These are phyloP conservation scores for Ylistrum balloti DNA, from an alignment of 1,140 invertebrate species.

Conservation along the genomic window DNA sequence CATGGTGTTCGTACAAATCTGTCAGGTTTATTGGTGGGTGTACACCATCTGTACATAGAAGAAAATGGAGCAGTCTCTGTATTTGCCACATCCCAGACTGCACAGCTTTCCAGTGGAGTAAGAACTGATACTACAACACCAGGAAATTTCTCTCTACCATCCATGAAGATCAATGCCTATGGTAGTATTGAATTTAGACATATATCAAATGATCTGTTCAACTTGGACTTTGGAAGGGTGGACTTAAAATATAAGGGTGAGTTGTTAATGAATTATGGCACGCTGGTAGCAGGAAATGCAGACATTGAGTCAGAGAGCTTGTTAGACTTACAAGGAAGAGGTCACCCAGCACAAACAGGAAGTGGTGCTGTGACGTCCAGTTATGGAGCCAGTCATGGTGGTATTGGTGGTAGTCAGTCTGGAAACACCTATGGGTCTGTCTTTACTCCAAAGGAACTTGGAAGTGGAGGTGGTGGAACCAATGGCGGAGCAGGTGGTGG, in stretches of 20 bases:
- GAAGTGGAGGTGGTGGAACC: conserved; percentile 72
- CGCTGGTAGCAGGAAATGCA: conserved; percentile 70
- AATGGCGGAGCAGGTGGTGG: conserved; percentile 72
- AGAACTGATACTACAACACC: conserved; percentile 64
- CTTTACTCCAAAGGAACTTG: conserved; percentile 70
- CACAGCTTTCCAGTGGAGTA: conserved; percentile 71
- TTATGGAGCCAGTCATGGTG: conserved; percentile 73
- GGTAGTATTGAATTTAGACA: conserved; percentile 68
- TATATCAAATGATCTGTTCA: conserved; percentile 65
- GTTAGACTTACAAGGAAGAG: conserved; percentile 69
- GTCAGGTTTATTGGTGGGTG: conserved; percentile 70
- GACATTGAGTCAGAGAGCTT: conserved; percentile 71
- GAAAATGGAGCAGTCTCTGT: conserved; percentile 65
- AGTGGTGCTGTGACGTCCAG: conserved; percentile 61
- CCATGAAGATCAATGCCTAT: conserved; percentile 69
- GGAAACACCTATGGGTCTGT: conserved; percentile 71
- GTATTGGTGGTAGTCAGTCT: conserved; percentile 63
- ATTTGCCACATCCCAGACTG: conserved; percentile 71
- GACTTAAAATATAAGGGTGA: conserved; percentile 72
- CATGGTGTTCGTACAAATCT: conserved; percentile 73
- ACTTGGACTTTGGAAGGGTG: conserved; percentile 70
- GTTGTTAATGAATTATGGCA: conserved; percentile 74
- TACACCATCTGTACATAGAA: conserved; percentile 76
- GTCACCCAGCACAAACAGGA: conserved; percentile 61
- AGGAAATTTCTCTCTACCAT: conserved; percentile 73